phyloP scores from a whole-genome alignment of 2,888 invertebrate species.

The Gasteruption jaculator region DNA sequence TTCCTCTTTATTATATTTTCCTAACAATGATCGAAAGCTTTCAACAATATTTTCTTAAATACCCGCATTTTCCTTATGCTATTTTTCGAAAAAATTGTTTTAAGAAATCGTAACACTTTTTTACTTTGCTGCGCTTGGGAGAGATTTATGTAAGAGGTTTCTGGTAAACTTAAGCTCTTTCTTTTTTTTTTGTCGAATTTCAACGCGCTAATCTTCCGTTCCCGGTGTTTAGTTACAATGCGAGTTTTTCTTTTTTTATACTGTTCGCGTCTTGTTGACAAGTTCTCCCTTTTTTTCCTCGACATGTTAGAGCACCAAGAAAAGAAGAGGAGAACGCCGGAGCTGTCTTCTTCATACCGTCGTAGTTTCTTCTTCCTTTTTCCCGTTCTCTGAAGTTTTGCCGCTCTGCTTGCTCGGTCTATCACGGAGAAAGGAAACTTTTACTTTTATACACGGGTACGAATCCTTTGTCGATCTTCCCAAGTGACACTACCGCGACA shows the following conservation, averaged over 20 bases:
- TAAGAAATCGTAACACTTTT: constrained; percentile 1
- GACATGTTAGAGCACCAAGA: constrained; percentile 21
- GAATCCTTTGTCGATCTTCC: constrained; percentile 46
- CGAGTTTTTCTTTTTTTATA: too few relatives aligned
- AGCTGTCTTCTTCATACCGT: constrained; percentile 13
- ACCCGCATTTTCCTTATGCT: too few relatives aligned
- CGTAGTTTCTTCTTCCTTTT: too few relatives aligned
- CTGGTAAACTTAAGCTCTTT: constrained; percentile 35
- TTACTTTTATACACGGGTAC: constrained; percentile 48
- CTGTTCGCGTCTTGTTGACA: constrained; percentile 34
- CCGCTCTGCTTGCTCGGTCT: constrained; percentile 43
- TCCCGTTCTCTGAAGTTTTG: constrained; percentile 40
- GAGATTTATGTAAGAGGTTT: constrained; percentile 26
- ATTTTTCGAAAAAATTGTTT: too few relatives aligned
- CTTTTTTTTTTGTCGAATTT: constrained; percentile 13
- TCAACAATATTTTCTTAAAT: too few relatives aligned
- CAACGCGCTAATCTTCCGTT: constrained; percentile 16
- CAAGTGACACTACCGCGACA: constrained; percentile 30
- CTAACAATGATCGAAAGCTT: too few relatives aligned
- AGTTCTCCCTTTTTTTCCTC: constrained; percentile 31
- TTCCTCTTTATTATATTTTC: constrained; percentile 3
- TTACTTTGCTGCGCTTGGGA: neutral
- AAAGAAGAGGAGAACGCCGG: constrained; percentile 2
- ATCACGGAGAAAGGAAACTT: too few relatives aligned
- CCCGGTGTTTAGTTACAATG: too few relatives aligned